Evolutionary conservation across 2,797 vertebrate species (phyloP).

Genomic region (Eupleurogrammus muticus): DNA sequence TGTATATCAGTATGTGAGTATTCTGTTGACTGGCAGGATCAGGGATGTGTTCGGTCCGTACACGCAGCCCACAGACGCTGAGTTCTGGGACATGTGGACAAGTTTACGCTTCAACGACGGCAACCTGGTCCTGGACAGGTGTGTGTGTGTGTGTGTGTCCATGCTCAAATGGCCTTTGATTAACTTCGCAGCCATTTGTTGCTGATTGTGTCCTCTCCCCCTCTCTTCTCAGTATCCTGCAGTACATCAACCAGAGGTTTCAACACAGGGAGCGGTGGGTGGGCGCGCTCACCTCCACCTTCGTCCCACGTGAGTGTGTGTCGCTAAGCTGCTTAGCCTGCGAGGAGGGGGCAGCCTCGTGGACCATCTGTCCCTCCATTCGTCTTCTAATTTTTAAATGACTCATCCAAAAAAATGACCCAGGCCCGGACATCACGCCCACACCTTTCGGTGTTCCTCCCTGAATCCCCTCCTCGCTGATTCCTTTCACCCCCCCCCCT

Average conservation of each 20-base stretch:
- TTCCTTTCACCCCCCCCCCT: too few species aligned
- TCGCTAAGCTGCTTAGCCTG: slow-evolving; percentile 70
- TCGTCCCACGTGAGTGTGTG: slow-evolving; percentile 90
- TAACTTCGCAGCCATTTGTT: background rate
- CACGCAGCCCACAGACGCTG: slow-evolving; percentile 91
- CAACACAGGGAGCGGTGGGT: slow-evolving; percentile 94
- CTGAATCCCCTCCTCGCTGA: background rate
- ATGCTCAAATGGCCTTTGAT: too few species aligned
- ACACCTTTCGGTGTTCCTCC: background rate
- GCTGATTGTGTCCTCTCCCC: background rate
- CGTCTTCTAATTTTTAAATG: background rate
- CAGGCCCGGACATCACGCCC: background rate
- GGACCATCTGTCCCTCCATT: slow-evolving; percentile 52
- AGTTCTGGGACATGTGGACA: slow-evolving; percentile 98
- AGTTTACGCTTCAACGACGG: slow-evolving; percentile 91
- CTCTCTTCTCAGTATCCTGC: slow-evolving; percentile 85
- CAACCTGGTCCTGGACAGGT: slow-evolving; percentile 95
- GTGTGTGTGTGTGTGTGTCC: slow-evolving; percentile 12
- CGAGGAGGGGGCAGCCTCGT: slow-evolving; percentile 30
- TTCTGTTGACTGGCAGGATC: slow-evolving; percentile 76
- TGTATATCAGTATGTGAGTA: background rate
- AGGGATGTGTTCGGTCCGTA: slow-evolving; percentile 93
- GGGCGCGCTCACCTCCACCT: slow-evolving; percentile 88
- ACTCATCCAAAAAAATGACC: background rate
- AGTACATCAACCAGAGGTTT: slow-evolving; percentile 94